A percentile compares a stretch with the other conserved stretches of the same genome.
Evolutionary conservation across 2,797 vertebrate species (phyloP).

Genomic region (Glossophaga mutica): DNA sequence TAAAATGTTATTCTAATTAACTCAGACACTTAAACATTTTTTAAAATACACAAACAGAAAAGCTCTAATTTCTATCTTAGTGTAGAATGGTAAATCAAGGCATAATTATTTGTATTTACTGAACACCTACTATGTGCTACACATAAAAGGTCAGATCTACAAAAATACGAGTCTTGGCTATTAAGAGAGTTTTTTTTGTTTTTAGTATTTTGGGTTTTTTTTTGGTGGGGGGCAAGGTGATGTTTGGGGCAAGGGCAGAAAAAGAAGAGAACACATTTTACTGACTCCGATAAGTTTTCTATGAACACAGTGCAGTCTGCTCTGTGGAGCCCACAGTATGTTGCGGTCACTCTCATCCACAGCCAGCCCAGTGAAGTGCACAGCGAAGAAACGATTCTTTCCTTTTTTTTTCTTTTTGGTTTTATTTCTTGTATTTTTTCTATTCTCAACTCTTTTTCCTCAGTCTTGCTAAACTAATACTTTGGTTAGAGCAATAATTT

Average conservation of each 20-base stretch:
- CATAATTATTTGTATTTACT: background rate
- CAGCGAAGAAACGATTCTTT: background rate
- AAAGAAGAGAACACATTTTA: background rate
- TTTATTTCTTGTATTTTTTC: background rate
- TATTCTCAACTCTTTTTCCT: background rate
- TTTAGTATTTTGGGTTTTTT: background rate
- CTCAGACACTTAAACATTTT: background rate
- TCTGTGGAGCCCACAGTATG: background rate
- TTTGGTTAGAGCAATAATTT: constrained; percentile 71
- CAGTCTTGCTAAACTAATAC: constrained; percentile 53
- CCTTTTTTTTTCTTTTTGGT: background rate
- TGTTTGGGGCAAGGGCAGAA: background rate
- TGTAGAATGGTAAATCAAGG: background rate
- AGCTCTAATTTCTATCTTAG: background rate
- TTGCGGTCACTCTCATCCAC: background rate
- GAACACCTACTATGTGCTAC: background rate
- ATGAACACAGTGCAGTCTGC: background rate
- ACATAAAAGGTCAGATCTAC: background rate
- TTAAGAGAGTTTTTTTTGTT: background rate
- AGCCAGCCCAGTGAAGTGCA: background rate
- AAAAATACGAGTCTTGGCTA: background rate
- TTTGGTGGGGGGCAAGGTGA: background rate
- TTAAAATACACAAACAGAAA: background rate
- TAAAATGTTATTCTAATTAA: background rate
- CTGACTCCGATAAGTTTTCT: background rate